These are phyloP conservation scores for Artibeus lituratus DNA, from an alignment of 2,797 vertebrate species.

Conservation along the genomic window DNA sequence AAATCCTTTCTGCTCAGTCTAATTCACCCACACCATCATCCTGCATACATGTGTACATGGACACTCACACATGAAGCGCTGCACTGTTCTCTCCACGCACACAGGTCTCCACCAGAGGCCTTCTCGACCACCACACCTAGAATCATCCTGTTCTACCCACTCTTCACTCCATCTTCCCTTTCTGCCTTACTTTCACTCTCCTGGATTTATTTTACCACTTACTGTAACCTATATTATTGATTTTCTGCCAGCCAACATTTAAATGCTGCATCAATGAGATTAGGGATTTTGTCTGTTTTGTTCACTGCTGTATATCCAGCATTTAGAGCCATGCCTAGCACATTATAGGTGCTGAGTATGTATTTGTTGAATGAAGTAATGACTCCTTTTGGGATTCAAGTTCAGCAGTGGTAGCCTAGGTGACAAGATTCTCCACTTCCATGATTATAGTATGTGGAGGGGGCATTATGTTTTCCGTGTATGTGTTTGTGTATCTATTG, in stretches of 20 bases:
- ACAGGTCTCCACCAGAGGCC: not conserved
- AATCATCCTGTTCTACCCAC: not conserved
- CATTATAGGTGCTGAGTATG: not conserved
- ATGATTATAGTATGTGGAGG: not conserved
- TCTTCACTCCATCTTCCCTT: not conserved
- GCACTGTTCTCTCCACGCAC: not conserved
- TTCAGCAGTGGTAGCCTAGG: not conserved
- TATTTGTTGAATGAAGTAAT: constrained; percentile 2
- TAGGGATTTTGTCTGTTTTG: not conserved
- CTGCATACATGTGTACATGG: not conserved
- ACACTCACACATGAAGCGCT: not conserved
- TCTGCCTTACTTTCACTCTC: not conserved
- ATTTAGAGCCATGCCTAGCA: not conserved
- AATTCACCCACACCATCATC: not conserved
- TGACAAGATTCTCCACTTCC: not conserved
- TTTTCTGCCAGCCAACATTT: not conserved
- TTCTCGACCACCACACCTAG: not conserved
- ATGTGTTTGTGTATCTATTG: not conserved
- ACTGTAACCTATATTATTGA: not conserved
- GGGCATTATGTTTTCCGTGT: not conserved
- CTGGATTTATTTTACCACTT: not conserved
- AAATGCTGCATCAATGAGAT: not conserved
- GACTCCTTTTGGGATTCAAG: not conserved
- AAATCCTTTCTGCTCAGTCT: not conserved
- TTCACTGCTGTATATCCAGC: not conserved